Evolutionary conservation across 2,113 vertebrate genomes (phyloP).

Genomic region (Gymnobelideus leadbeateri): DNA sequence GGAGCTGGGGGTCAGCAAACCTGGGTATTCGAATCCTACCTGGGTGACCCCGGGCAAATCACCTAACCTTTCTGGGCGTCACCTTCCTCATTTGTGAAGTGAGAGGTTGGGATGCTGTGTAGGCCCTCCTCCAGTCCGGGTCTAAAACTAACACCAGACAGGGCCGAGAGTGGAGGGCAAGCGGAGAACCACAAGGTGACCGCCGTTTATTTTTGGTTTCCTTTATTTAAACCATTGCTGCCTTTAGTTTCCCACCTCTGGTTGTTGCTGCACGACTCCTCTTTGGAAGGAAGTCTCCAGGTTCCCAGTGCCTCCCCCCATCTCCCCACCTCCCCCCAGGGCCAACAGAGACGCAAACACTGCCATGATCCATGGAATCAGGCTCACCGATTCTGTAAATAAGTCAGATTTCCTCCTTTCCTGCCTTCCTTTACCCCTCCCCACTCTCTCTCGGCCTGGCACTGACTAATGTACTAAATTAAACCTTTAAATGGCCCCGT

Average conservation of each 20-base stretch:
- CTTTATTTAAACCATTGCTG: not conserved
- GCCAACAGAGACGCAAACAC: conserved; percentile 41
- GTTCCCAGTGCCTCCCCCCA: not conserved
- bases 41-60: not conserved
- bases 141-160: not conserved
- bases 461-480: conserved; percentile 81
- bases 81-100: not conserved
- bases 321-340: not conserved
- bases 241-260: fast-evolving
- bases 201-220: fast-evolving
- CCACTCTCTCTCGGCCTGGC: conserved; percentile 54
- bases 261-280: not conserved
- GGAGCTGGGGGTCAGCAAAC: not conserved
- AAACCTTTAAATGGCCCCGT: conserved; percentile 80
- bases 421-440: not conserved
- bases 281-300: not conserved
- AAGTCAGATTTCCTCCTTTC: conserved; percentile 58
- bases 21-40: not conserved
- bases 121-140: not conserved
- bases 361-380: conserved; percentile 74
- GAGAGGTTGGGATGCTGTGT: not conserved
- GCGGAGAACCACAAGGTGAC: not conserved
- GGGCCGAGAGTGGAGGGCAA: not conserved
- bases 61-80: not conserved
- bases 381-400: conserved; percentile 74